phyloP scores from a whole-genome alignment of 2,113 vertebrate genomes.

The Oophaga pumilio region DNA sequence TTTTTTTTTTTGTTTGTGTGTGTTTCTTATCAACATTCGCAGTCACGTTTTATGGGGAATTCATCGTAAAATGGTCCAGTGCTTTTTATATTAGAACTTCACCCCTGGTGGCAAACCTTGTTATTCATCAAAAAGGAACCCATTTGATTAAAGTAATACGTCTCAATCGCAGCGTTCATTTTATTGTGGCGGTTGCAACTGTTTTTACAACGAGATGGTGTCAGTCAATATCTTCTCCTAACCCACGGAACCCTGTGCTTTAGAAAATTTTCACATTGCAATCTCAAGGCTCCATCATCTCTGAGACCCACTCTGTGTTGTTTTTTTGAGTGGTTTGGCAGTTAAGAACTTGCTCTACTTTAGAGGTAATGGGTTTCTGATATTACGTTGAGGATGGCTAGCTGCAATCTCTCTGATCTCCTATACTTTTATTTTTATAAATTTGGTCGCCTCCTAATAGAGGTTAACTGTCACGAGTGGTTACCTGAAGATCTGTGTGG shows the following conservation, averaged over 20 bases:
- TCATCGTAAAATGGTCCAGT: constrained; percentile 22
- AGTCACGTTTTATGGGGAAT: not conserved
- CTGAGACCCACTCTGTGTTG: not conserved
- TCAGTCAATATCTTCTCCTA: not conserved
- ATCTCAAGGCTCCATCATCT: not conserved
- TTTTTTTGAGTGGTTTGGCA: not conserved
- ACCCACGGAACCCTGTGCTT: not conserved
- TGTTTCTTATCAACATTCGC: not conserved
- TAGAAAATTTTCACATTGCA: not conserved
- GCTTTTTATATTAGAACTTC: constrained; percentile 26
- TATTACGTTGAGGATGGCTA: not conserved
- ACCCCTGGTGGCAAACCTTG: constrained; percentile 27
- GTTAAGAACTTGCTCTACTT: not conserved
- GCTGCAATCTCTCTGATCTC: not conserved
- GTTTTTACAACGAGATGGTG: not conserved
- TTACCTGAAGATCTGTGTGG: constrained; percentile 49
- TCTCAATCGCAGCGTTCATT: constrained; percentile 1
- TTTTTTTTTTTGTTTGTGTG: not conserved
- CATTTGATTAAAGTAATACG: constrained; percentile 27
- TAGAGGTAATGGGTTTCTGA: not conserved
- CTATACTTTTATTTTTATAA: not conserved
- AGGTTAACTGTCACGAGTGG: constrained; percentile 50
- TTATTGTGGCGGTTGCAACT: not conserved
- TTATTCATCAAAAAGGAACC: constrained; percentile 21
- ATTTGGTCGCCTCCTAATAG: constrained; percentile 34